These are phyloP conservation scores for Gallinago nigripennis DNA, from an alignment of 2,797 vertebrate species.

Conservation along the genomic window DNA sequence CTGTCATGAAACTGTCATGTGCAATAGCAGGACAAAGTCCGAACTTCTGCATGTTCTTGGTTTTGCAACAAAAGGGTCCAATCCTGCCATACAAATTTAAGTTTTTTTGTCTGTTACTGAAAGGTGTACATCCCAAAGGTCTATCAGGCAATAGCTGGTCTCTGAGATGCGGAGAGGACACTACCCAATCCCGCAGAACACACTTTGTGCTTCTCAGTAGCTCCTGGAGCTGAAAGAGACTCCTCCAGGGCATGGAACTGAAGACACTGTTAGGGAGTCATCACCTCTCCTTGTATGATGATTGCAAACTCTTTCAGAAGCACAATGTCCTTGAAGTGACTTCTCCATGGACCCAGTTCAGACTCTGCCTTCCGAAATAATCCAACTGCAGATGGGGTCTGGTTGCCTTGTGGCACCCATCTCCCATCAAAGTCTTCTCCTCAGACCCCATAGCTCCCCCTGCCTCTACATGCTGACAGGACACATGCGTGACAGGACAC, in stretches of 20 bases:
- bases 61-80: not conserved
- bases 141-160: not conserved
- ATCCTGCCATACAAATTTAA: not conserved
- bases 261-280: fast-evolving
- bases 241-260: not conserved
- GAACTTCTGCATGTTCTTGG: not conserved
- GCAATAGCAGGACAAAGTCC: not conserved
- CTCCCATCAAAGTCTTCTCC: not conserved
- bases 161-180: not conserved
- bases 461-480: fast-evolving
- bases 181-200: not conserved
- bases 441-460: not conserved
- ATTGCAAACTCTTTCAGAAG: not conserved
- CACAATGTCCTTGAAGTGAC: not conserved
- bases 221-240: not conserved
- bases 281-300: not conserved
- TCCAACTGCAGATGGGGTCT: not conserved
- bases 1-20: not conserved
- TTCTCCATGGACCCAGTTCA: not conserved
- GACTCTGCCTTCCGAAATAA: not conserved
- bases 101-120: not conserved
- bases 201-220: not conserved
- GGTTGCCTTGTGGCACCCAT: not conserved
- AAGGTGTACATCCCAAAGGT: not conserved
- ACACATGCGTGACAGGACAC: too few relatives aligned